These are phyloP conservation scores for Carabus problematicus DNA, from an alignment of 2,888 invertebrate species.

Conservation along the genomic window DNA sequence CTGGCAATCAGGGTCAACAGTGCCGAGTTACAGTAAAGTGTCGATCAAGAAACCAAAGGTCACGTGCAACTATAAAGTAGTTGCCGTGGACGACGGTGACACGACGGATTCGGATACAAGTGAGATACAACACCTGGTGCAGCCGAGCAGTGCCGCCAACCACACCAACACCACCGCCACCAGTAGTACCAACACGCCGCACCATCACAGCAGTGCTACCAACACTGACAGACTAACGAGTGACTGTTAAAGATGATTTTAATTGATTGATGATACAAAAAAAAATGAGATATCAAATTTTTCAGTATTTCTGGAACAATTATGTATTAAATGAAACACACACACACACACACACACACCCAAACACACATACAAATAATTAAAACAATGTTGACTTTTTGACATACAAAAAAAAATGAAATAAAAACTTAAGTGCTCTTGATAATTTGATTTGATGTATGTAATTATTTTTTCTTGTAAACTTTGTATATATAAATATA, in stretches of 20 bases:
- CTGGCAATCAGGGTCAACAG: conserved; percentile 53
- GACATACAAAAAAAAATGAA: conserved; percentile 41
- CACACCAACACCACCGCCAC: no score
- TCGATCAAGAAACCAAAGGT: conserved; percentile 61
- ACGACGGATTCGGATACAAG: conserved; percentile 58
- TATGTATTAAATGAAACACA: conserved; percentile 24
- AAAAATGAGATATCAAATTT: conserved; percentile 35
- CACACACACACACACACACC: no score
- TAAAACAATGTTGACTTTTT: conserved; percentile 42
- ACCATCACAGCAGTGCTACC: conserved; percentile 48
- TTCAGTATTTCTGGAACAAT: conserved; percentile 42
- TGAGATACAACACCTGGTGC: conserved; percentile 46
- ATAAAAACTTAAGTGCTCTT: conserved; percentile 62
- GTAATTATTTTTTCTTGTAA: conserved; percentile 61
- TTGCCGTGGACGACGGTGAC: conserved; percentile 57
- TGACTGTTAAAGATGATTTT: conserved; percentile 34
- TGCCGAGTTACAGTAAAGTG: conserved; percentile 57
- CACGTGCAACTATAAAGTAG: conserved; percentile 60
- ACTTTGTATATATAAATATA: conserved; percentile 60
- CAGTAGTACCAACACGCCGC: conserved; percentile 52
- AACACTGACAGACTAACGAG: conserved; percentile 50
- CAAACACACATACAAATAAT: background rate
- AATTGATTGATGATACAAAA: background rate
- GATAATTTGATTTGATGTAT: conserved; percentile 60
- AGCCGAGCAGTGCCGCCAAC: conserved; percentile 17